phyloP scores from a whole-genome alignment of 2,113 vertebrate species.

The Petromus typicus region DNA sequence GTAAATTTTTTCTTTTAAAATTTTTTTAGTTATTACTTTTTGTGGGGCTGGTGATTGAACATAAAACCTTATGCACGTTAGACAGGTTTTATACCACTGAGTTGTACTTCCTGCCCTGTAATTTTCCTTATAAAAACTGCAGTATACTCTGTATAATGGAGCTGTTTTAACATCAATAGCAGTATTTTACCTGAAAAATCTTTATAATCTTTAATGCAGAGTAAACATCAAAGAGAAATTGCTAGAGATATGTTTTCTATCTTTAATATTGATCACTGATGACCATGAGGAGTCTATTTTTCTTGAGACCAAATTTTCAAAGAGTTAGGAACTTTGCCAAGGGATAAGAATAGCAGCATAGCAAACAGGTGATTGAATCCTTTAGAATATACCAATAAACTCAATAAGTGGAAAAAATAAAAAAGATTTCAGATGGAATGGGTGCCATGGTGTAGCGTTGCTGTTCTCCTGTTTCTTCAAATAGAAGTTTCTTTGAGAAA shows the following conservation, averaged over 20 bases:
- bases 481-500: neutral
- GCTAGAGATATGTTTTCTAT: neutral
- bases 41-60: neutral
- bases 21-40: neutral
- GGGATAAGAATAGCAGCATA: neutral
- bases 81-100: neutral
- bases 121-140: constrained; percentile 20
- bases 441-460: neutral
- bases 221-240: constrained; percentile 38
- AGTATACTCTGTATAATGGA: neutral
- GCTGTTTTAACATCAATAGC: neutral
- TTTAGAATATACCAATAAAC: neutral
- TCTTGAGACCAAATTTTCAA: neutral
- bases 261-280: neutral
- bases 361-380: neutral
- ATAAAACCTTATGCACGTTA: neutral
- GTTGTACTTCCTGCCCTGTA: neutral
- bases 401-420: no score
- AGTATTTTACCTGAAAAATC: constrained; percentile 26
- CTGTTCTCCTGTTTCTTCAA: neutral
- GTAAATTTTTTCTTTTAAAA: constrained; percentile 23
- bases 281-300: neutral
- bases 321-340: neutral
- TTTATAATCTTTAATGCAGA: constrained; percentile 39
- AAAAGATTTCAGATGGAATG: neutral